Evolutionary conservation across 2,888 invertebrate genomes (phyloP).

Genomic region (Bhutanitis thaidina): DNA sequence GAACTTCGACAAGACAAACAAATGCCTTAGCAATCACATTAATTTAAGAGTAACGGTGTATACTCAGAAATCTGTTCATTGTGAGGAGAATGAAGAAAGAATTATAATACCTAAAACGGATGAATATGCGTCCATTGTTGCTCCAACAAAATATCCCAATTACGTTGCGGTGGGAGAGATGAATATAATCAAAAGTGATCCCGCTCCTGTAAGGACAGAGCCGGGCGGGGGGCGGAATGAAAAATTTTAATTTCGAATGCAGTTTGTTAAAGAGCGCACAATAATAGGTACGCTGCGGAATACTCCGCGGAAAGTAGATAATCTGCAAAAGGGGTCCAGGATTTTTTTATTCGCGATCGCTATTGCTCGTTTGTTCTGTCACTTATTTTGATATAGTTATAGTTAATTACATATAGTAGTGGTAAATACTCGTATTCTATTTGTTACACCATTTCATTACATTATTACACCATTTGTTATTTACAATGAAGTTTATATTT

Average conservation of each 20-base stretch:
- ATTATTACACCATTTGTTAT: too few species aligned
- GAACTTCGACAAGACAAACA: constrained; percentile 5
- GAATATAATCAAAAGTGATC: constrained; percentile 76
- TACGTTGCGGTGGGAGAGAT: constrained; percentile 64
- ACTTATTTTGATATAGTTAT: constrained; percentile 21
- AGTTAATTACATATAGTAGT: constrained; percentile 18
- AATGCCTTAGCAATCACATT: constrained; percentile 33
- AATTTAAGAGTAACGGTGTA: constrained; percentile 27
- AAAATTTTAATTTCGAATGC: constrained; percentile 78
- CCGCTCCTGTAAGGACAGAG: constrained; percentile 41
- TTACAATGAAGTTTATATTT: too few species aligned
- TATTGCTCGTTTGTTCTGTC: constrained; percentile 48
- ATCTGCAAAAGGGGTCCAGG: constrained; percentile 63
- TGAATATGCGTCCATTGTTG: constrained; percentile 71
- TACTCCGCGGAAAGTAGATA: constrained; percentile 61
- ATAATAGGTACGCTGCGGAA: constrained; percentile 51
- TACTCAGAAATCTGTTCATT: constrained; percentile 28
- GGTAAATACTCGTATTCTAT: too few species aligned
- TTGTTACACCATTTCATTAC: too few species aligned
- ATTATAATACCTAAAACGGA: constrained; percentile 67
- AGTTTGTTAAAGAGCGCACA: constrained; percentile 76
- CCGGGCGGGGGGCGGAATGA: constrained; percentile 50
- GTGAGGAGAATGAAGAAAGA: constrained; percentile 45
- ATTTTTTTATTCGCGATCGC: constrained; percentile 53
- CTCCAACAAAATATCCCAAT: constrained; percentile 73